These are phyloP conservation scores for Rotaria sp. DNA, from an alignment of 2,888 invertebrate genomes.

Conservation along the genomic window DNA sequence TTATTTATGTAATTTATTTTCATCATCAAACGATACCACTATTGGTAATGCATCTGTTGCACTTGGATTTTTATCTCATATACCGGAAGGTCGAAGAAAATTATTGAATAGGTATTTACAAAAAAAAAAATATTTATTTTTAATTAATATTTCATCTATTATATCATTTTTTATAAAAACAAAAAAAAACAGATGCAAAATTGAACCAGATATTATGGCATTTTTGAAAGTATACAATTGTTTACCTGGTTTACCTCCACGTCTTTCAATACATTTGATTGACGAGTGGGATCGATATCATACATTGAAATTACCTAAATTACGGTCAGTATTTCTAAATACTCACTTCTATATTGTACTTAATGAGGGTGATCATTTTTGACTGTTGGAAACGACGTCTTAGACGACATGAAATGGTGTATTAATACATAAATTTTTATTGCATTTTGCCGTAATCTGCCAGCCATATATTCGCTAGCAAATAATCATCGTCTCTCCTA, in stretches of 20 bases:
- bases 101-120: slow-evolving; percentile 50
- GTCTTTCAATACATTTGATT: not conserved
- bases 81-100: slow-evolving; percentile 51
- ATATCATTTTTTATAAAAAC: not conserved
- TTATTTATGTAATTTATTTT: slow-evolving; percentile 47
- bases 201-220: not conserved
- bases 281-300: not conserved
- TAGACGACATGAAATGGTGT: no score
- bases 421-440: no score
- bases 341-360: no score
- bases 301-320: not conserved
- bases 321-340: not conserved
- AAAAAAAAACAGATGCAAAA: not conserved
- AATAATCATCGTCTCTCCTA: no score
- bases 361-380: no score
- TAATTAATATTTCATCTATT: not conserved
- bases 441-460: no score
- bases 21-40: slow-evolving; percentile 47
- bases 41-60: slow-evolving; percentile 52
- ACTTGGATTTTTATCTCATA: slow-evolving; percentile 51
- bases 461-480: no score
- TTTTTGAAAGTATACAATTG: not conserved
- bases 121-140: no score
- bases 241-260: not conserved
- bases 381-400: no score